Evolutionary conservation across 1,140 invertebrate species (phyloP), one percentile per base, ranked within the genome.

Genomic region (Hycleus cichorii): DNA sequence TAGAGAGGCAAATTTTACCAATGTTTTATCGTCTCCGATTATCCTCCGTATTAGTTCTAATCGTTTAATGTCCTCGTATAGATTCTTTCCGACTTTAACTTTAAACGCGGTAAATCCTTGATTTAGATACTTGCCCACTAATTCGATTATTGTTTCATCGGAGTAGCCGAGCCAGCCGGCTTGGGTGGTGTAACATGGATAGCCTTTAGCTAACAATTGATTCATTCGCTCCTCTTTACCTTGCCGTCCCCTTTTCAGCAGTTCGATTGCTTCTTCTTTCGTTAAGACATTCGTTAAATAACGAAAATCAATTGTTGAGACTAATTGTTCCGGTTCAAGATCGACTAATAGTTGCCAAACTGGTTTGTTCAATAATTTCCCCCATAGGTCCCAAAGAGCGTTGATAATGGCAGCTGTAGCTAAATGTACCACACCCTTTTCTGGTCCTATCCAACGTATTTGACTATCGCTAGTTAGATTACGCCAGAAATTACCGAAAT

Each of bases 341-440:
- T 95, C 92, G 1, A 79, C 79, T 0, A 95, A 74, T 0, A 95
- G 76, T 70, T 87, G 87, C 92, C 92, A 95, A 0, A 96, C 67
- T 1, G 93, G 91, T 77, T 95, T 95, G 3, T 81, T 78, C 69
- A 92, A 85, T 1, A 89, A 76, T 68, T 87, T 83, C 2, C 85
- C 91, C 91, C 92, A 94, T 25, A 95, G 75, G 75, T 96, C 93
- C 93, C 93, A 96, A 2, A 95, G 69, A 5, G 91, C 88, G 75
- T 95, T 96, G 1, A 93, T 72, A 46, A 96, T 83, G 5, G 90
- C 93, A 2, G 89, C 91, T n/a, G 84, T 84, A 0, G 92, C 93
- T 52, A 95, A 75, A 77, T 95, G 92, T 8, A 85, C 84, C 0
- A 91, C 92, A 26, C 93, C 93, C 78, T 95, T 95, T 71, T 95